Evolutionary conservation across 1,140 invertebrate species (phyloP).

Genomic region (Phthorimaea operculella): DNA sequence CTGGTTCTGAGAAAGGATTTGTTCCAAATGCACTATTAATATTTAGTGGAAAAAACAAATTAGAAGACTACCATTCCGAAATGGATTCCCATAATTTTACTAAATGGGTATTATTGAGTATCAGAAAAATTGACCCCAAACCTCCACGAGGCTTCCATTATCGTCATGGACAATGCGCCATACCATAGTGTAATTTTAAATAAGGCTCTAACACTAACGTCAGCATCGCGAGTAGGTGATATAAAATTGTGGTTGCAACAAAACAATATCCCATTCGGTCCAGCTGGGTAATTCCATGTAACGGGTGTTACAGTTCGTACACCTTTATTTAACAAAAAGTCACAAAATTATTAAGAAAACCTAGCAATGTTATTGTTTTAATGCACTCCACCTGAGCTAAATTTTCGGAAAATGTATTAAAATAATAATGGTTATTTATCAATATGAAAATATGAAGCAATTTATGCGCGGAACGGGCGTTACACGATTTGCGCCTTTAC

Average conservation of each 20-base stretch:
- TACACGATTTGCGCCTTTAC: no score
- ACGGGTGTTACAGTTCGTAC: no score
- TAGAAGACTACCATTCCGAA: conserved; percentile 19
- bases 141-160: conserved; percentile 12
- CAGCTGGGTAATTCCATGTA: no score
- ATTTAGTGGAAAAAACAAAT: conserved; percentile 14
- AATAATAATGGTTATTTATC: no score
- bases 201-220: conserved; percentile 9
- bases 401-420: no score
- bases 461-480: no score
- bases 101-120: conserved; percentile 9
- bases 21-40: conserved; percentile 16
- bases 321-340: no score
- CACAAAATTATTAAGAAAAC: no score
- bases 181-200: conserved; percentile 9
- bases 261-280: conserved; percentile 9
- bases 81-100: conserved; percentile 16
- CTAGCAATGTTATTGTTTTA: no score
- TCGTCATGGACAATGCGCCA: conserved; percentile 18
- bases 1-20: conserved; percentile 13
- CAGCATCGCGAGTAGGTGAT: conserved; percentile 9
- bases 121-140: conserved; percentile 16
- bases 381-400: no score
- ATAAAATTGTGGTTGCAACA: conserved; percentile 15
- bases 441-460: no score